Conservation (phyloP, 2,888 invertebrate genomes). For the Fragum sueziense region DNA sequence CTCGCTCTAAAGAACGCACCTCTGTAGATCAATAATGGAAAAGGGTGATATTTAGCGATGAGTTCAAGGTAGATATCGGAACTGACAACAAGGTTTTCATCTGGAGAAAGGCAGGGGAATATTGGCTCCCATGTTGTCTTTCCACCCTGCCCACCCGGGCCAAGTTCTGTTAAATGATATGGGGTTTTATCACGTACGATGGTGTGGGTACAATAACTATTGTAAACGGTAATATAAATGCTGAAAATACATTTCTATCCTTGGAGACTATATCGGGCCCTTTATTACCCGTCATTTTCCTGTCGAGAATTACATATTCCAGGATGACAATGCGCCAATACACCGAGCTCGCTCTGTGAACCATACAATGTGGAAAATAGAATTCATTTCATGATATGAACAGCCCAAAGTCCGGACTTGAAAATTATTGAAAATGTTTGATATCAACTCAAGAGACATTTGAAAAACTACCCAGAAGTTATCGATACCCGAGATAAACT, state of each 20-base stretch:
- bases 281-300: background rate
- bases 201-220: background rate
- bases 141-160: background rate
- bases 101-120: background rate
- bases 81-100: background rate
- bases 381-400: background rate
- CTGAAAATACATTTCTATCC: background rate
- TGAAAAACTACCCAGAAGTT: background rate
- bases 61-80: background rate
- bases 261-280: background rate
- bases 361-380: background rate
- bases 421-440: constrained; percentile 9
- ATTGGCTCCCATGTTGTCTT: background rate
- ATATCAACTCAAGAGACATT: background rate
- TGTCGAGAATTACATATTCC: background rate
- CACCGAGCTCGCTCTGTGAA: background rate
- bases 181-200: background rate
- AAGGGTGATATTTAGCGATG: background rate
- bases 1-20: background rate
- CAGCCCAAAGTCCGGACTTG: background rate
- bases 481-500: background rate
- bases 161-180: background rate
- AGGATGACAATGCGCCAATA: background rate
- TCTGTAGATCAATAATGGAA: background rate
- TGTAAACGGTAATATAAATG: background rate